Percentiles rank a stretch among this genome's conserved stretches.
Conservation (phyloP, 2,113 vertebrate species). For the Brachyhypopomus gauderio region DNA sequence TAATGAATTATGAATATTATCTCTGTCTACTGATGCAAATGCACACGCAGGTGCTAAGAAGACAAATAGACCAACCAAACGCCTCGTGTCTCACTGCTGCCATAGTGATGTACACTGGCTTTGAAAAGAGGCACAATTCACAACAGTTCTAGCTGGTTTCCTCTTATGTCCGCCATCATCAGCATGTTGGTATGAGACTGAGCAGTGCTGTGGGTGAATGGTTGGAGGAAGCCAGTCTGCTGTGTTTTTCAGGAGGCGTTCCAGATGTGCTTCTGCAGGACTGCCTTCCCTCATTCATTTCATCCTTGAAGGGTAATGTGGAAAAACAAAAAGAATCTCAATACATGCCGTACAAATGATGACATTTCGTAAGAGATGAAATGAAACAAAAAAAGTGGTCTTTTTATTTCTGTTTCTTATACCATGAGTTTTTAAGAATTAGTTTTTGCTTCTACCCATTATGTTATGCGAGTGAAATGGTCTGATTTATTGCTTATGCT, state of each 20-base stretch:
- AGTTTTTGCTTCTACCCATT: conserved; percentile 1
- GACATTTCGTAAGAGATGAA: neutral
- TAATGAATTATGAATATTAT: conserved; percentile 25
- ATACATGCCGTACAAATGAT: conserved; percentile 9
- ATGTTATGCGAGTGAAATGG: conserved; percentile 13
- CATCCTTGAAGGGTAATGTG: conserved; percentile 24
- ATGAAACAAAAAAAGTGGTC: conserved; percentile 16
- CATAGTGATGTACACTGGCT: conserved; percentile 2
- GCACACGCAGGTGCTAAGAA: neutral
- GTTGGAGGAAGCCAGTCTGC: neutral
- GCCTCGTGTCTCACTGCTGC: conserved; percentile 21
- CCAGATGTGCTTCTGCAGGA: neutral
- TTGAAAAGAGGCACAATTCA: neutral
- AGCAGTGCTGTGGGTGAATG: conserved; percentile 1
- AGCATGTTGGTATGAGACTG: neutral
- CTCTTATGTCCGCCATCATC: neutral
- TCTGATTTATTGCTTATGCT: conserved; percentile 29
- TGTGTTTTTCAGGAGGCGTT: neutral
- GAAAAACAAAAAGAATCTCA: conserved; percentile 11
- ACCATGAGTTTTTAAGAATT: conserved; percentile 29
- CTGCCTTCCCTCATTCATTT: conserved; percentile 29
- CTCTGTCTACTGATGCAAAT: conserved; percentile 9
- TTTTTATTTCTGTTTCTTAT: conserved; percentile 15
- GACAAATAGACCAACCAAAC: conserved; percentile 19
- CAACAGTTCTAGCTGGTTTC: neutral